A percentile compares a stretch with the other conserved stretches of the same genome.
phyloP scores from a whole-genome alignment of 2,797 vertebrate genomes.

The Distichodus sexfasciatus region DNA sequence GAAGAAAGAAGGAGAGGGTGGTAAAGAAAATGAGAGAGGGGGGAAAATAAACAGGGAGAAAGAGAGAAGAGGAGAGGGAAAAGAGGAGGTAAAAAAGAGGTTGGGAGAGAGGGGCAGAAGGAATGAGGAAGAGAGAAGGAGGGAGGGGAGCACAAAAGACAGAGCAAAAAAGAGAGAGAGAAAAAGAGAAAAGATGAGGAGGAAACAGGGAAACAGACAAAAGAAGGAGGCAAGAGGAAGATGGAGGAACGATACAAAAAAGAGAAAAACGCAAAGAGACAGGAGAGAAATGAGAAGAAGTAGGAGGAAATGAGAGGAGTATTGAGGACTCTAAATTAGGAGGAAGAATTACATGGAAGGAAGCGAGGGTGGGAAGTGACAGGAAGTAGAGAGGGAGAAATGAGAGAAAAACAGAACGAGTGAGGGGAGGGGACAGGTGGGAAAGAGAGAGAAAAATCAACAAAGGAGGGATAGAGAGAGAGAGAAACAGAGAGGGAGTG shows the following conservation, averaged over 20 bases:
- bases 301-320: background rate
- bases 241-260: too few species aligned
- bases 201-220: too few species aligned
- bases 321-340: constrained; percentile 69
- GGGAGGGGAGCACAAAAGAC: too few species aligned
- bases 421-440: background rate
- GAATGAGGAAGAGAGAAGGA: too few species aligned
- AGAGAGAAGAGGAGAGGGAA: background rate
- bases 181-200: too few species aligned
- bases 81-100: too few species aligned
- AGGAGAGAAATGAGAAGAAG: background rate
- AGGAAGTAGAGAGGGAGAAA: constrained; percentile 1
- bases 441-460: background rate
- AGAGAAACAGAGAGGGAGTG: background rate
- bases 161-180: too few species aligned
- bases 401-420: background rate
- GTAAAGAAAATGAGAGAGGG: background rate
- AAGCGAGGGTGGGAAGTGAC: background rate
- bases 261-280: background rate
- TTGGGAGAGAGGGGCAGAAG: too few species aligned
- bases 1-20: constrained; percentile 3
- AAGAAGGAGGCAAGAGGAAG: too few species aligned
- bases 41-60: background rate
- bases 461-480: background rate
- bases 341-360: background rate